phyloP scores from a whole-genome alignment of 2,113 vertebrate species.

The Mesembrinibis cayennensis region DNA sequence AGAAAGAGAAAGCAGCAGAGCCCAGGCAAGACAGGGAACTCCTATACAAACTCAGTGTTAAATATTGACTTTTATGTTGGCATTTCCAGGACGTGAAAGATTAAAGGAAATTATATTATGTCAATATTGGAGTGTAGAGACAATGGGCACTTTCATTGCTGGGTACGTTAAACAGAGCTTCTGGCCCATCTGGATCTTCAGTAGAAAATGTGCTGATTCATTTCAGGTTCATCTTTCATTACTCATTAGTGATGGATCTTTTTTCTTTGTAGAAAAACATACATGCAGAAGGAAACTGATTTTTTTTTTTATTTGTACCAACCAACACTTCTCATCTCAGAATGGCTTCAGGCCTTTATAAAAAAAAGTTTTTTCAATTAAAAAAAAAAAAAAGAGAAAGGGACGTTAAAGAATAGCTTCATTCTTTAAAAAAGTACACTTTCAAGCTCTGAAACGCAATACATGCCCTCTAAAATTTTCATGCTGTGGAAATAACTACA shows the following conservation, averaged over 20 bases:
- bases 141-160: conserved; percentile 18
- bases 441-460: background rate
- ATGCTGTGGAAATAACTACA: background rate
- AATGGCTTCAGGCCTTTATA: background rate
- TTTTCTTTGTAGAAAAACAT: background rate
- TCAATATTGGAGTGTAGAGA: background rate
- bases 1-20: background rate
- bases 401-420: background rate
- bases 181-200: background rate
- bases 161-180: background rate
- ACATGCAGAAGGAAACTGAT: background rate
- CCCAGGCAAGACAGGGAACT: background rate
- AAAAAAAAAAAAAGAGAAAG: background rate
- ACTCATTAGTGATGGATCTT: background rate
- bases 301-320: background rate
- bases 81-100: background rate
- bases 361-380: background rate
- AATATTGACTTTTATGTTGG: background rate
- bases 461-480: background rate
- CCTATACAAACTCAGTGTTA: background rate
- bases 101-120: background rate
- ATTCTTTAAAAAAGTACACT: background rate
- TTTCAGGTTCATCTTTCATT: conserved; percentile 16
- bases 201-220: background rate
- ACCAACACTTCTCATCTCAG: background rate